Evolutionary conservation across 2,113 vertebrate species (phyloP).

Genomic region (Theropithecus gelada): DNA sequence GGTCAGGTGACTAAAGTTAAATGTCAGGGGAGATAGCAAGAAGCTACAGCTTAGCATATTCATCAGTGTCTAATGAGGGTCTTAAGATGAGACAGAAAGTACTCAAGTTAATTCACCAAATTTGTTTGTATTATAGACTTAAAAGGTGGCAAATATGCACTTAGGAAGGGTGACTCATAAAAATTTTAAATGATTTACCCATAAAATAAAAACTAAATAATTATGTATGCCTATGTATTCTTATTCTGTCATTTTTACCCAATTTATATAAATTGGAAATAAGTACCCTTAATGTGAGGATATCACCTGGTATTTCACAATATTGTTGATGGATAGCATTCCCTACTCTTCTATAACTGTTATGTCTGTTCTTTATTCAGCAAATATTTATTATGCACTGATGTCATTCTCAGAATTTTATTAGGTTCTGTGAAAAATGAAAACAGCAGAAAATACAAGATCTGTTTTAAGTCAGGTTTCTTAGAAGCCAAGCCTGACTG

Average conservation of each 20-base stretch:
- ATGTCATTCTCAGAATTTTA: not conserved
- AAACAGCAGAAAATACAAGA: not conserved
- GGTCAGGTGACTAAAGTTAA: slow-evolving; percentile 41
- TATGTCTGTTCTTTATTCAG: not conserved
- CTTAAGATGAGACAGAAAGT: not conserved
- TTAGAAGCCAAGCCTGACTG: not conserved
- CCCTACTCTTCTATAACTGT: not conserved
- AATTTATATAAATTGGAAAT: slow-evolving; percentile 20
- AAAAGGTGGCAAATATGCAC: not conserved
- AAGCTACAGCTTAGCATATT: slow-evolving; percentile 26
- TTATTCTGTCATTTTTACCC: not conserved
- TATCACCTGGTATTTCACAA: not conserved
- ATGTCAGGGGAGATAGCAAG: not conserved
- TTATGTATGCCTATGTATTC: not conserved
- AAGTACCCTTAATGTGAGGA: not conserved
- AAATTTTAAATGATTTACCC: not conserved
- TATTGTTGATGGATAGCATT: not conserved
- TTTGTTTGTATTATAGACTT: slow-evolving; percentile 9
- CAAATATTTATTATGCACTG: not conserved
- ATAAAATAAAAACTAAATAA: not conserved
- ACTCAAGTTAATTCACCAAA: not conserved
- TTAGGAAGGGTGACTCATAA: not conserved
- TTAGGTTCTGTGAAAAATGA: not conserved
- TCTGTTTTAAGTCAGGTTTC: not conserved
- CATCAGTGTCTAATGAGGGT: slow-evolving; percentile 29